A percentile compares a stretch with the other conserved stretches of the same genome.
Evolutionary conservation across 2,888 invertebrate species (phyloP).

Genomic region (Eupithecia pulchellata): DNA sequence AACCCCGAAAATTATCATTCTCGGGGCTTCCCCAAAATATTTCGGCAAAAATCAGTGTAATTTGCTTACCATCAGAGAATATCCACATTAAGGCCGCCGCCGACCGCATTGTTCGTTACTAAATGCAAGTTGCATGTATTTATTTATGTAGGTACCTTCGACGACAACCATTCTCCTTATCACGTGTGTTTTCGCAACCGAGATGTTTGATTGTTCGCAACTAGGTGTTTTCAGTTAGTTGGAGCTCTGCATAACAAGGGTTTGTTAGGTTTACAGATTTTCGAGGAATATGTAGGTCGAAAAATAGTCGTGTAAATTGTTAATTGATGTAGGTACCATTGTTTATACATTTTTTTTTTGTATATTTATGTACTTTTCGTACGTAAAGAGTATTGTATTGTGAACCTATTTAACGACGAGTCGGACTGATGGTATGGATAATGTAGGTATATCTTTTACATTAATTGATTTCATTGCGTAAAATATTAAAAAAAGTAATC

Average conservation of each 20-base stretch:
- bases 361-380: too few species aligned
- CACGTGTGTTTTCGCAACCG: conserved; percentile 58
- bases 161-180: conserved; percentile 72
- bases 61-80: conserved; percentile 23
- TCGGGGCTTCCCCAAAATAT: too few species aligned
- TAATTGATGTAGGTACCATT: too few species aligned
- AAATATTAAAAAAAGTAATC: background rate
- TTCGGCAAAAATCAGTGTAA: too few species aligned
- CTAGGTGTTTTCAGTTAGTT: conserved; percentile 29
- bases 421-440: too few species aligned
- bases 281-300: background rate
- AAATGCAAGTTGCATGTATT: conserved; percentile 65
- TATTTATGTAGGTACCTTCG: conserved; percentile 80
- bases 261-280: background rate
- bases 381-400: too few species aligned
- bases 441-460: background rate
- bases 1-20: too few species aligned
- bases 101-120: conserved; percentile 61
- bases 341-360: too few species aligned
- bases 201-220: conserved; percentile 35
- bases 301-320: background rate
- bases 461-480: background rate
- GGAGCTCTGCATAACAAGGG: background rate
- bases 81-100: conserved; percentile 53
- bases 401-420: too few species aligned